Conservation (phyloP, 1,140 invertebrate genomes). For the Neotoxoptera formosana region DNA sequence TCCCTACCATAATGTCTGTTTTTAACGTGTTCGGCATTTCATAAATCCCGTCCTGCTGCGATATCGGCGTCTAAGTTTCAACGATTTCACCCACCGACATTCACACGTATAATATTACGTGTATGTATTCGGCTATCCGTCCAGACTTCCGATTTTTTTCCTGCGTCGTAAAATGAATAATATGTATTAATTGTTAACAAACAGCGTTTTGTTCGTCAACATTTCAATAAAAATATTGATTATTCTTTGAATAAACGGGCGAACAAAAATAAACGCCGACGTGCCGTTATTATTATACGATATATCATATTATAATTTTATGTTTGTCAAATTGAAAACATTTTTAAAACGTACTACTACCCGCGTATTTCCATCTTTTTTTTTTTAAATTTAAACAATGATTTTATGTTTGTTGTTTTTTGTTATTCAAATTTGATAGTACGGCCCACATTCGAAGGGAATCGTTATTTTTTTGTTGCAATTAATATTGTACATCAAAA, state of each 20-base stretch:
- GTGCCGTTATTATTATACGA: background rate
- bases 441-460: background rate
- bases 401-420: background rate
- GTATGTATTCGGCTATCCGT: background rate
- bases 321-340: background rate
- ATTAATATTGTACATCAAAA: background rate
- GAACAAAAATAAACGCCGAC: background rate
- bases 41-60: background rate
- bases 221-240: slow-evolving; percentile 11
- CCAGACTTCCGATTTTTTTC: background rate
- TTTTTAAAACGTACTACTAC: background rate
- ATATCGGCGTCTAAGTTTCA: background rate
- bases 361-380: background rate
- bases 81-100: background rate
- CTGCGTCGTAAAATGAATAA: background rate
- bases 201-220: background rate
- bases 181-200: background rate
- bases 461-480: background rate
- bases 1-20: background rate
- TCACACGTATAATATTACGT: background rate
- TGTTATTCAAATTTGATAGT: background rate
- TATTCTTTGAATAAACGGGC: background rate
- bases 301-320: background rate
- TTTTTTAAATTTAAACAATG: background rate
- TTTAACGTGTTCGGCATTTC: background rate